Base-by-base conservation (phyloP, 2,888 invertebrate species). In the Baronia brevicornis region DNA sequence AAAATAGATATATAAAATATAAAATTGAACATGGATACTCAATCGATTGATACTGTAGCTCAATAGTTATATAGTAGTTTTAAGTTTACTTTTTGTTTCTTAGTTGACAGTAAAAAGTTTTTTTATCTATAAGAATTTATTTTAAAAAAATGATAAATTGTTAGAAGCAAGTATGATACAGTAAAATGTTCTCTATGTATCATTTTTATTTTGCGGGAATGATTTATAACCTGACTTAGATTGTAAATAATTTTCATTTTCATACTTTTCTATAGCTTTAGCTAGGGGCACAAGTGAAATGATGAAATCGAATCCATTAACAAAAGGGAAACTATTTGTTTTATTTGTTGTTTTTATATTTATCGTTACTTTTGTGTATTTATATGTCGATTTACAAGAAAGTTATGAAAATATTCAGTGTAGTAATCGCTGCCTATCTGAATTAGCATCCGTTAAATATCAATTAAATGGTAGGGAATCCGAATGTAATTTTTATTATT, bases 361-460 rank as follows among this genome's bases (percentile, higher is more conserved):
- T 6, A 26, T 54, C 36, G 39, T 55, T 1, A 46, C 47, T 42
- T 38, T 48, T 11, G 34, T 66, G 31, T 75, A 72, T 52, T 48
- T 70, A 15, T 71, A 70, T 46, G 45, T 70, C 14, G 56, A 60
- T 34, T 44, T 72, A 38, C 67, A 71, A 59, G 60, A 65, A 33
- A 62, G 43, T 22, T 61, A 54, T 29, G 53, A 55, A 30, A 60
- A 33, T 39, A 53, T 51, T 8, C 58, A 65, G 28, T 57, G 63
- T 8, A 63, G 59, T n/a, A 61, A 72, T 33, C 57, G 68, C 14
- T 78, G 78, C 41, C 8, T 62, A n/a, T 61, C 72, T 1, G 74
- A 78, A 48, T 42, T 78, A 32, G 60, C 61, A 2, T 69, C 74
- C 6, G 48, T 73, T 7, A 74, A 71, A 57, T 75, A 75, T 54